Conservation (phyloP, 2,888 invertebrate genomes). For the Uropetala carovei region DNA sequence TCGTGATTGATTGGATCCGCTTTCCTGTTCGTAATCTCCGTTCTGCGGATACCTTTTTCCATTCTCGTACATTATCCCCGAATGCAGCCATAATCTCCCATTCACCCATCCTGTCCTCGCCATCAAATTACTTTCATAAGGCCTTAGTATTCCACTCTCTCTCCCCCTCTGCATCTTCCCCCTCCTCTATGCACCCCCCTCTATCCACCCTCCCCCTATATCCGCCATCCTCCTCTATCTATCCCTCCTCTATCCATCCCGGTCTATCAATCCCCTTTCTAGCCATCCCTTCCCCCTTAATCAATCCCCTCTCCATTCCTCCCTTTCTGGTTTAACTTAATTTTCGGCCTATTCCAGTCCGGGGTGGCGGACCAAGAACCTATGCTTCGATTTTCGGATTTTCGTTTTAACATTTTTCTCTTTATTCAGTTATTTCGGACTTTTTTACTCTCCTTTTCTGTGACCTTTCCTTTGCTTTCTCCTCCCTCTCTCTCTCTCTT, state of each 20-base stretch:
- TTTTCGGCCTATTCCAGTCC: not conserved
- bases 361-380: no score
- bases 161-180: not conserved
- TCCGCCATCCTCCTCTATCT: not conserved
- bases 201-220: not conserved
- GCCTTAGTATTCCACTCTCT: not conserved
- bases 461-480: not conserved
- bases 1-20: slow-evolving; percentile 6
- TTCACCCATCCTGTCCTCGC: not conserved
- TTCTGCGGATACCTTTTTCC: not conserved
- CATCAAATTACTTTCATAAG: not conserved
- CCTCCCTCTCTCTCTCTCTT: not conserved
- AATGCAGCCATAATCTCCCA: not conserved
- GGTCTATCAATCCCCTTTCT: no score
- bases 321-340: not conserved
- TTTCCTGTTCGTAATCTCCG: not conserved
- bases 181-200: not conserved
- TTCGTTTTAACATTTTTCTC: not conserved
- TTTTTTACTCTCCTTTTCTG: not conserved
- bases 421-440: not conserved
- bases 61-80: not conserved
- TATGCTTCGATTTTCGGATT: not conserved
- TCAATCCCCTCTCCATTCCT: not conserved
- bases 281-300: not conserved
- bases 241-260: not conserved